Base-by-base conservation (phyloP, 2,888 invertebrate genomes). In the Plusia festucae region DNA sequence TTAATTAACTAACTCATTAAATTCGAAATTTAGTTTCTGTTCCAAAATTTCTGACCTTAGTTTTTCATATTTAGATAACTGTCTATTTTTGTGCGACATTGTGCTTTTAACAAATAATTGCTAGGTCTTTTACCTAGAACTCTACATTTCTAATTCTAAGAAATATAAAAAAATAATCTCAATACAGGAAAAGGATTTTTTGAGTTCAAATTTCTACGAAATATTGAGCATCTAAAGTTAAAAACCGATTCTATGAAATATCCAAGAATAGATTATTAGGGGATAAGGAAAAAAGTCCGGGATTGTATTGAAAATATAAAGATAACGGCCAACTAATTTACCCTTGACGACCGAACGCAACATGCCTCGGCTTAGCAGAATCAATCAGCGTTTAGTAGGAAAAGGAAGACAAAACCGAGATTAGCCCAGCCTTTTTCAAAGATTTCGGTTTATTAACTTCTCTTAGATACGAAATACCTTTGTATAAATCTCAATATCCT, bases 171-270 rank as follows among this genome's bases (percentile, higher is more conserved):
- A n/a, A n/a, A n/a, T n/a, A n/a, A 40, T 15, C n/a, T 0, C 2
- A 15, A 34, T 13, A 13, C 0, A 13, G 13, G n/a, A 40, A 2
- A 11, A 4, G 15, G 6, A n/a, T n/a, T 15, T n/a, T n/a, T 40
- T 40, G 4, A 4, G n/a, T n/a, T n/a, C 1, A 40, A 40, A n/a
- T 0, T 3, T 40, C n/a, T 40, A 6, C n/a, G n/a, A 0, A 40
- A n/a, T 7, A n/a, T n/a, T 40, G 40, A 3, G 6, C n/a, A n/a
- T n/a, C 40, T 15, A 60, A 69, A 75, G 75, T 61, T 57, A 20
- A 53, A 77, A 65, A 70, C 72, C 44, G 59, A 57, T 66, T 75
- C 71, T 62, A 52, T 67, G 65, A 60, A 76, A 65, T 76, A 78
- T 76, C 73, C 73, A 2, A 18, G 7, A 24, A 27, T 68, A 6